Evolutionary conservation across 2,113 vertebrate species (phyloP), one percentile per base, ranked within the genome.

Genomic region (Theristicus caerulescens): DNA sequence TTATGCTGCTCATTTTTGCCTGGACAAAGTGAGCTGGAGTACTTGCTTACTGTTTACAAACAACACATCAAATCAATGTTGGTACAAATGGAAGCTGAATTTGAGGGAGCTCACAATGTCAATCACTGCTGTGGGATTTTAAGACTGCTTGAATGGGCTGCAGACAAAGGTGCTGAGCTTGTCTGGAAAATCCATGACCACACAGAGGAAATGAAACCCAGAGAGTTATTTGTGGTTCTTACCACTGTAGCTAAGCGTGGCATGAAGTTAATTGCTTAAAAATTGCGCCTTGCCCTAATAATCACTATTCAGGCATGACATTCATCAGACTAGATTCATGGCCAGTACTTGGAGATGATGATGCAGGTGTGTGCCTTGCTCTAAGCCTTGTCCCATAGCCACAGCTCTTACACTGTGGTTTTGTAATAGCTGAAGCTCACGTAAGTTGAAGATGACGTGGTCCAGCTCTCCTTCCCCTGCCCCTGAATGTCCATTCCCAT

Each of bases 121-220:
- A 34, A 0, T 51, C 51, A 16, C 42, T 42, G 44, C 10, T 46
- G 49, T 46, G 58, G 54, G 81, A 67, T 72, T 91, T 82, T 32
- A 57, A 49, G 55, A 16, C 40, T 76, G 36, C 70, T 77, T 90
- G 65, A 77, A 49, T 21, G 61, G 58, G 74, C 54, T 87, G 61
- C 44, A 65, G 1, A 4, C 40, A 77, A 91, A 80, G 71, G 44
- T 82, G 87, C 62, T 73, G 79, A 94, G 49, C 62, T 88, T 2
- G 25, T 49, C 82, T 94, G 93, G 84, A 96, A 96, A 97, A 94
- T 95, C 93, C 90, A 88, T 65, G 66, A 65, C 74, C 74, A 80
- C 90, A 73, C 0, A 4, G 73, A 96, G 84, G 94, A 93, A 87
- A 69, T 80, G 84, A 96, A 94, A 95, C 36, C 71, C 77, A 54